Evolutionary conservation across 2,888 invertebrate genomes (phyloP).

Genomic region (Serrognathus titanus): DNA sequence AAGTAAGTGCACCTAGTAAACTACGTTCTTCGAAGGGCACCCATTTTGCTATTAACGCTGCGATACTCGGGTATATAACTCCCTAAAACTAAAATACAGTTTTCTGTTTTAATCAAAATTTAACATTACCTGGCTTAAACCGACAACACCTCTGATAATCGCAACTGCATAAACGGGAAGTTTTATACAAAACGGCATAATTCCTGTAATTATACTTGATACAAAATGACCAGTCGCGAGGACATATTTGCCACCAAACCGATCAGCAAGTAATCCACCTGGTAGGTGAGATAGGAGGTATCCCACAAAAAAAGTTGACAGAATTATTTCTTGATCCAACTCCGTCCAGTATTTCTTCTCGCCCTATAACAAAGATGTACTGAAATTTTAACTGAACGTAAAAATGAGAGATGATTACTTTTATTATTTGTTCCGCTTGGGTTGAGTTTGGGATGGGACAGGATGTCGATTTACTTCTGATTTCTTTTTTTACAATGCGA

Average conservation of each 20-base stretch:
- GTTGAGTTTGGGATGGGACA: too few relatives aligned
- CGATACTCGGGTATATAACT: conserved; percentile 18
- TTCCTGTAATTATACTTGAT: conserved; percentile 70
- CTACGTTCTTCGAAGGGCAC: conserved; percentile 60
- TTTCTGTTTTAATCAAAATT: not conserved
- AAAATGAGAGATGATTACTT: too few relatives aligned
- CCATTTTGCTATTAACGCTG: conserved; percentile 24
- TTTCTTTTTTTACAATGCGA: conserved; percentile 2
- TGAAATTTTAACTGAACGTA: too few relatives aligned
- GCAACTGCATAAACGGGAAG: conserved; percentile 55
- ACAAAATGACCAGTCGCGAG: conserved; percentile 72
- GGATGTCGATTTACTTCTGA: too few relatives aligned
- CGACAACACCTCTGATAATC: conserved; percentile 5
- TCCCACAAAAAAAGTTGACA: conserved; percentile 80
- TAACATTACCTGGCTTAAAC: conserved; percentile 11
- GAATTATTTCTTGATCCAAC: conserved; percentile 66
- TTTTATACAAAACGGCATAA: conserved; percentile 67
- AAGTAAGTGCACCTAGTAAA: conserved; percentile 57
- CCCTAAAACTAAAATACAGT: conserved; percentile 15
- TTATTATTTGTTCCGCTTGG: too few relatives aligned
- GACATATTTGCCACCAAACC: conserved; percentile 75
- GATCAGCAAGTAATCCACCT: conserved; percentile 70
- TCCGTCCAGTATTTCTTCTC: conserved; percentile 55
- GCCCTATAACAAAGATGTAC: too few relatives aligned
- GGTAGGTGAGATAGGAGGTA: conserved; percentile 77